phyloP scores from a whole-genome alignment of 2,888 invertebrate genomes.

The Andrena haemorrhoa region DNA sequence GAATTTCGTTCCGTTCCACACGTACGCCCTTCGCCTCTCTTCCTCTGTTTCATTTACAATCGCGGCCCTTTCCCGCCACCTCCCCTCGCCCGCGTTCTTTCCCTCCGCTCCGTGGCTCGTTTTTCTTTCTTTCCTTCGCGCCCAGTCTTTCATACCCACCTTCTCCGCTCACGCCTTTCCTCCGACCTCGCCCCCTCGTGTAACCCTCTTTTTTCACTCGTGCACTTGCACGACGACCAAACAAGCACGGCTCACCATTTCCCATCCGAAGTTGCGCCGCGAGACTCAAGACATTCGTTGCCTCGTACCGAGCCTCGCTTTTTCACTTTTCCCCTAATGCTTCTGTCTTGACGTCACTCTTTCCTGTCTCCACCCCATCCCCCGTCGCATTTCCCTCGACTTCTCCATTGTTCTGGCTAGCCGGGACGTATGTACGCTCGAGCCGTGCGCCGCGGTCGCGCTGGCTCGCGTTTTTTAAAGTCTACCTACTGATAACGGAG shows the following conservation, averaged over 20 bases:
- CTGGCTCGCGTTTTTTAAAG: conserved; percentile 82
- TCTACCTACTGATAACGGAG: conserved; percentile 79
- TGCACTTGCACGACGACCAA: neutral
- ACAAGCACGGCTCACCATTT: conserved; percentile 28
- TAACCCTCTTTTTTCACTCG: conserved; percentile 21
- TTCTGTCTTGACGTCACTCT: neutral
- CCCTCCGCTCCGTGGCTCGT: neutral
- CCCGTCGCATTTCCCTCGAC: neutral
- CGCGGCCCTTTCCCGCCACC: neutral
- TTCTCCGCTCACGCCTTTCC: conserved; percentile 1
- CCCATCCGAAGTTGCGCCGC: conserved; percentile 17
- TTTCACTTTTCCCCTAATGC: conserved; percentile 9
- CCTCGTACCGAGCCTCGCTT: neutral
- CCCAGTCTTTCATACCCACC: neutral
- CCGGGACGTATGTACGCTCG: conserved; percentile 24
- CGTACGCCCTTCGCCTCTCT: conserved; percentile 29
- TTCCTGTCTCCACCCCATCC: neutral
- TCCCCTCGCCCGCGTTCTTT: neutral
- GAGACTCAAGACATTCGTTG: conserved; percentile 22
- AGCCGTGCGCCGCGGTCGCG: conserved; percentile 69
- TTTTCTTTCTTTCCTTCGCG: conserved; percentile 10
- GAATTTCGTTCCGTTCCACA: conserved; percentile 59
- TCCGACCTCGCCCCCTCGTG: conserved; percentile 8
- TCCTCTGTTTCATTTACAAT: neutral
- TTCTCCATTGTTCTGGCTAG: conserved; percentile 34